Base-by-base conservation (phyloP, 2,888 invertebrate species). In the Leucophora obtusa region DNA sequence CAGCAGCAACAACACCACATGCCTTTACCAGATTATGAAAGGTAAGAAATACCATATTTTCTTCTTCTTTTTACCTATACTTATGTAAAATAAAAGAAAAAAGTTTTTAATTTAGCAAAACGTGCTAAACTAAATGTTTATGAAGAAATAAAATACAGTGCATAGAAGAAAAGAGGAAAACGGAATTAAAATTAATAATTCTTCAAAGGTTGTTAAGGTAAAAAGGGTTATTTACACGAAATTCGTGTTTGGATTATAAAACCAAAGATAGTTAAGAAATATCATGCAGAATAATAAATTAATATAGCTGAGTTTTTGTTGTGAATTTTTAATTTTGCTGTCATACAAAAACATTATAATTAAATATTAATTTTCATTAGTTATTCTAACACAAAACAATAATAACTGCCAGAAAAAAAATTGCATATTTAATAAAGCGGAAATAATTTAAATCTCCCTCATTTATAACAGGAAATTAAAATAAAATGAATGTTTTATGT, bases 21-120 rank as follows among this genome's bases (percentile, higher is more conserved):
- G 84, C 89, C 90, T 70, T 85, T 90, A 84, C 91, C 90, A 80
- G 90, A 90, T 86, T 91, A 90, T 85, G 90, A 90, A 87, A 87
- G 91, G 90, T 91, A 86, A 87, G 88, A 8, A 17, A 71, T 17
- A 69, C 14, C 28, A 17, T 11, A 38, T 33, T 21, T 47, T 2
- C 56, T 43, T 50, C 9, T 4, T 35, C 43, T 15, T 35, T 51
- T 59, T 65, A 50, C 70, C n/a, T n/a, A 56, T 51, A 53, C 28
- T 56, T 60, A 62, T 38, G 35, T 56, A 28, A 56, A n/a, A 15
- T 35, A 17, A 47, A 47, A 15, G n/a, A 69, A 56, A 73, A 63
- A 60, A 63, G 60, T 56, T 63, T 54, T 63, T 54, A 21, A 56
- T 59, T 54, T 35, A 14, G 8, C 9, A 54, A 28, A 54, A 33